Evolutionary conservation across 1,140 invertebrate species (phyloP).

Genomic region (Epicauta chinensis): DNA sequence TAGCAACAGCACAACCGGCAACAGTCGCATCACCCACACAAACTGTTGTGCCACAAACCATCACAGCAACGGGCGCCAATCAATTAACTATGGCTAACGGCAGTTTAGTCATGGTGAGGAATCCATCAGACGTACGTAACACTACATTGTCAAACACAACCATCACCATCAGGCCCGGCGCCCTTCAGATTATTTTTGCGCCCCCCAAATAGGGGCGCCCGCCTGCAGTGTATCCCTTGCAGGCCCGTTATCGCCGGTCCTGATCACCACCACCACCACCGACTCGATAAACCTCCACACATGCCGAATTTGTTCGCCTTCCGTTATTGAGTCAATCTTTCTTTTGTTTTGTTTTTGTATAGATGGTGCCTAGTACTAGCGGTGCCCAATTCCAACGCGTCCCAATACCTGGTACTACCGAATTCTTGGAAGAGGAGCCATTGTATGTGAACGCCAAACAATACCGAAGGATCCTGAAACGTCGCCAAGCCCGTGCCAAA

Average conservation of each 20-base stretch:
- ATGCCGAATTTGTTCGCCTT: too few species aligned
- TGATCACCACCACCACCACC: too few species aligned
- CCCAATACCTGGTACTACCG: constrained; percentile 57
- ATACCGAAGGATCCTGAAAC: constrained; percentile 86
- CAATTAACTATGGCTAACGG: constrained; percentile 48
- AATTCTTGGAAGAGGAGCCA: constrained; percentile 85
- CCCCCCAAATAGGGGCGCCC: too few species aligned
- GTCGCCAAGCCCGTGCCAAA: constrained; percentile 84
- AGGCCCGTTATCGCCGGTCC: too few species aligned
- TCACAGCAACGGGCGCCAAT: constrained; percentile 31
- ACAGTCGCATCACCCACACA: constrained; percentile 38
- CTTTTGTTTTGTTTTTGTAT: constrained; percentile 12
- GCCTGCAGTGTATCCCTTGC: too few species aligned
- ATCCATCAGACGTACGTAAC: constrained; percentile 40
- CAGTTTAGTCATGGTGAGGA: constrained; percentile 60
- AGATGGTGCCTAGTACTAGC: constrained; percentile 61
- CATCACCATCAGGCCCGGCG: too few species aligned
- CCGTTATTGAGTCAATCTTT: too few species aligned
- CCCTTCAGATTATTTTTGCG: too few species aligned
- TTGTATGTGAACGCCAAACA: constrained; percentile 99
- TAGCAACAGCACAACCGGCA: constrained; percentile 39
- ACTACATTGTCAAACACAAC: constrained; percentile 12
- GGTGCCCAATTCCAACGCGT: constrained; percentile 56
- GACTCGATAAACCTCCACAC: too few species aligned
- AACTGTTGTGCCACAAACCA: constrained; percentile 36